Conservation (phyloP, 2,888 invertebrate genomes). For the Dione juno region DNA sequence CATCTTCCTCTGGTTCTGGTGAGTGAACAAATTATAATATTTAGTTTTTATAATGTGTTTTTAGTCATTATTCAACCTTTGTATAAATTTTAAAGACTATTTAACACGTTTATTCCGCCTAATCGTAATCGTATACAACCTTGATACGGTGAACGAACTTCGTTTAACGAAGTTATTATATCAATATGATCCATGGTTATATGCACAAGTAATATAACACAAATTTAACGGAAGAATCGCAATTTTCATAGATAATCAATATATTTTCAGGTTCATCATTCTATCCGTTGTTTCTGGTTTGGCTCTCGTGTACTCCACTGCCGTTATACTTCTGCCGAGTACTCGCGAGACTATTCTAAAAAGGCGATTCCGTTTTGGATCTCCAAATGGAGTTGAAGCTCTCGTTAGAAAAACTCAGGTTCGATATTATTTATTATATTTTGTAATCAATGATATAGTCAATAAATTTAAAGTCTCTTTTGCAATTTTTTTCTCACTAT, state of each 20-base stretch:
- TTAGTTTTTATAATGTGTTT: slow-evolving; percentile 2
- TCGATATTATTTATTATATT: slow-evolving; percentile 30
- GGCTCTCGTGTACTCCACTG: slow-evolving; percentile 91
- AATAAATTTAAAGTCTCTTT: neutral
- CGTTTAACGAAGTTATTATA: slow-evolving; percentile 26
- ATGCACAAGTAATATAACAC: neutral
- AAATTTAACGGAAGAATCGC: neutral
- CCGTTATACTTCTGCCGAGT: slow-evolving; percentile 90
- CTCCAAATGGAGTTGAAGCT: slow-evolving; percentile 88
- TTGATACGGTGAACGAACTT: slow-evolving; percentile 40
- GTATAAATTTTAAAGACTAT: slow-evolving; percentile 26
- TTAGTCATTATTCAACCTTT: slow-evolving; percentile 4
- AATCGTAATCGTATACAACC: slow-evolving; percentile 36
- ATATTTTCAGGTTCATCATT: slow-evolving; percentile 89
- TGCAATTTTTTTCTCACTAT: neutral
- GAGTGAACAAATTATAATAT: slow-evolving; percentile 48
- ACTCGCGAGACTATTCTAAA: slow-evolving; percentile 92
- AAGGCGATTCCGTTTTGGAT: slow-evolving; percentile 90
- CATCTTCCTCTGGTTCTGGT: slow-evolving; percentile 93
- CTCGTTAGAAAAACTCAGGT: slow-evolving; percentile 93
- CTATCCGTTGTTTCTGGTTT: slow-evolving; percentile 89
- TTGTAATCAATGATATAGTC: neutral
- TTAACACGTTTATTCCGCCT: slow-evolving; percentile 29
- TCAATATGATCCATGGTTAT: slow-evolving; percentile 21
- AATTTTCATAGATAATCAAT: neutral